Evolutionary conservation across 2,888 invertebrate species (phyloP), one percentile per base, ranked within the genome.

Genomic region (Cheilosia vernalis): DNA sequence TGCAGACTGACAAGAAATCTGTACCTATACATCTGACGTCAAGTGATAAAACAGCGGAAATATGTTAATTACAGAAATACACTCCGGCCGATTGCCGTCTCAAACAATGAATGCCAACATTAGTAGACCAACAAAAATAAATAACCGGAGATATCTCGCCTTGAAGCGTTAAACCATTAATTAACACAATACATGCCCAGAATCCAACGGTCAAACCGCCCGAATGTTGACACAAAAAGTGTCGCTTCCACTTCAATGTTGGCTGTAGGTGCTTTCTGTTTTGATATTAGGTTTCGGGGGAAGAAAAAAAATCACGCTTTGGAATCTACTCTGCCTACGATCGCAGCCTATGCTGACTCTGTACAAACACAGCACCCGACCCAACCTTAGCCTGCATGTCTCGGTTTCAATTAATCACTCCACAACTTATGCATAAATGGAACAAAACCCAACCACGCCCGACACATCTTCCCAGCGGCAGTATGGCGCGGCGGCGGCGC

Each of bases 321-420:
- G 21, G 5, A 21, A 2, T 40, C 24, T 17, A 10, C 4, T 4
- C 47, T 63, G 19, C 47, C 63, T 21, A 73, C 64, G 42, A 73
- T 33, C 27, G 27, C 56, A 78, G 69, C 55, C 53, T 49, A 27
- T 27, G 60, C 44, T 69, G 61, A 40, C 60, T 67, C 49, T 37
- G 61, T 27, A 47, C 60, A 66, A 63, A 63, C 24, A 42, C n/a
- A 27, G 15, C 19, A 42, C 74, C 30, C 30, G 9, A 79, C 76
- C 79, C 83, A 79, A 61, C 63, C 81, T 58, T 74, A 33, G 80
- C 66, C 84, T 80, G 66, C 61, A 67, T 72, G 81, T 77, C 85
- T 85, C 85, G 76, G 70, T 85, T 85, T 85, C 85, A 81, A 85
- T 85, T 77, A 85, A 85, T 85, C 85, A 85, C 66, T 49, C 67